A percentile compares a stretch with the other conserved stretches of the same genome.
Conservation (phyloP, 2,797 vertebrate species). For the Pteropus rufus region DNA sequence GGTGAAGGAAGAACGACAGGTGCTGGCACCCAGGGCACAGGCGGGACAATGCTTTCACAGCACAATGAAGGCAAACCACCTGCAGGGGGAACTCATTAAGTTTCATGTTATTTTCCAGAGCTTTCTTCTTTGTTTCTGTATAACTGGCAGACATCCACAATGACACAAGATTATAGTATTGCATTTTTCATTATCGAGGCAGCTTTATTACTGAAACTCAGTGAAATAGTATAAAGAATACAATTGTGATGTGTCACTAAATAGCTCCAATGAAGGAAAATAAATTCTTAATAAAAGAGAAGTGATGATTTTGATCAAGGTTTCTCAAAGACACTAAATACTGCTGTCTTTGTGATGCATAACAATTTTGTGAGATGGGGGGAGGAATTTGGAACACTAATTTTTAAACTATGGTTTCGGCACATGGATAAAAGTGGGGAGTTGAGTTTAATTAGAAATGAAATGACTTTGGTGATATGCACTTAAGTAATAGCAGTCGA, state of each 20-base stretch:
- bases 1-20: slow-evolving; percentile 7
- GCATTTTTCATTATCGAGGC: slow-evolving; percentile 32
- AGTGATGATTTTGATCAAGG: neutral
- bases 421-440: neutral
- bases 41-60: neutral
- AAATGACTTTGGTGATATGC: neutral
- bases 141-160: slow-evolving; percentile 28
- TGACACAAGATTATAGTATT: neutral
- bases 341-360: neutral
- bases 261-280: neutral
- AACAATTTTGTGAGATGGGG: neutral
- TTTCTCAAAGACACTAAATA: neutral
- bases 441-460: neutral
- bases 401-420: neutral
- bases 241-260: neutral
- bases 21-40: neutral
- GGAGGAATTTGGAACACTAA: neutral
- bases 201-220: neutral
- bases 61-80: neutral
- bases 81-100: neutral
- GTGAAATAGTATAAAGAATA: neutral
- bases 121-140: neutral
- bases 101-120: neutral
- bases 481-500: neutral
- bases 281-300: neutral